A percentile compares a stretch with the other conserved stretches of the same genome.
phyloP scores from a whole-genome alignment of 1,140 invertebrate genomes.

The Bombus turneri region DNA sequence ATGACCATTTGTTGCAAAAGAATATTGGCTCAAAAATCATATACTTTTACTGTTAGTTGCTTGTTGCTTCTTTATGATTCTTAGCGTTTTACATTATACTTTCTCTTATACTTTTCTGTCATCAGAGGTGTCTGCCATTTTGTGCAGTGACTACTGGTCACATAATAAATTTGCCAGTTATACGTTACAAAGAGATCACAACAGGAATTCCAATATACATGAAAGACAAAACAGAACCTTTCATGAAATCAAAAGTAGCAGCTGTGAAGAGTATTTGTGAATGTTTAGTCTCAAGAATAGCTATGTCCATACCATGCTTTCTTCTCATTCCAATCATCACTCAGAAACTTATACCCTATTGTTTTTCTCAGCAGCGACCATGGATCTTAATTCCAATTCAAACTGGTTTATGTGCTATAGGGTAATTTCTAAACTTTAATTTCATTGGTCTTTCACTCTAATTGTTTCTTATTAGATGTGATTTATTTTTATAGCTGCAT shows the following conservation, averaged over 20 bases:
- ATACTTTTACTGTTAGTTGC: constrained; percentile 48
- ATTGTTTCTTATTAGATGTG: background rate
- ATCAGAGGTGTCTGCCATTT: constrained; percentile 83
- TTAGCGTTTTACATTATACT: background rate
- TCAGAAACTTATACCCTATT: constrained; percentile 19
- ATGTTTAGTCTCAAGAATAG: constrained; percentile 85
- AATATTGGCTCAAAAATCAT: constrained; percentile 67
- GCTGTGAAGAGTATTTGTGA: constrained; percentile 84
- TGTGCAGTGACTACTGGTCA: constrained; percentile 85
- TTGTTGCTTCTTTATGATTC: background rate
- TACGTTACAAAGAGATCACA: constrained; percentile 84
- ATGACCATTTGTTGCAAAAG: constrained; percentile 65
- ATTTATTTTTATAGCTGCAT: constrained; percentile 19
- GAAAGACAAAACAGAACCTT: constrained; percentile 5
- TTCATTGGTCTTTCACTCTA: background rate
- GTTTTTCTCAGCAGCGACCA: constrained; percentile 30
- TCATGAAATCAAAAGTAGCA: constrained; percentile 75
- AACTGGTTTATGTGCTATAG: constrained; percentile 17
- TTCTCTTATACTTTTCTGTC: background rate
- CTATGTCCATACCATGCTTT: constrained; percentile 86
- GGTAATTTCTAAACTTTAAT: constrained; percentile 29
- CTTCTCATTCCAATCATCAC: constrained; percentile 58
- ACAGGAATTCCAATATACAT: constrained; percentile 77
- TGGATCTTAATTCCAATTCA: constrained; percentile 23
- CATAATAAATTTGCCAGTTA: constrained; percentile 85